phyloP scores from a whole-genome alignment of 2,888 invertebrate genomes.

The Chironomus riparius region DNA sequence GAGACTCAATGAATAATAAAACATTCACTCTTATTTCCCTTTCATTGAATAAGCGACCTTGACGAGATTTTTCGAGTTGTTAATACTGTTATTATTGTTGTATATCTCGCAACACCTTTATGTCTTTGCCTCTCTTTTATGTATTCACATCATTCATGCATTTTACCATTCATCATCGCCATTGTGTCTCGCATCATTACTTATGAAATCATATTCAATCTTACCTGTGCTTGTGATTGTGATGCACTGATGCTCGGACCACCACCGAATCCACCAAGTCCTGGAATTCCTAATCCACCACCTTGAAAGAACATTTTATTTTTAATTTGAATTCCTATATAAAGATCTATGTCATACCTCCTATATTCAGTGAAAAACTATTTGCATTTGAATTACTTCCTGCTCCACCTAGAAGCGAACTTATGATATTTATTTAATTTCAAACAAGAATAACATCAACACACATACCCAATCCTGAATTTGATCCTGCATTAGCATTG shows the following conservation, averaged over 20 bases:
- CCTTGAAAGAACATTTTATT: not conserved
- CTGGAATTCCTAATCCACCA: not conserved
- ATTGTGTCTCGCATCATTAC: too few relatives aligned
- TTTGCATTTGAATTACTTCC: conserved; percentile 13
- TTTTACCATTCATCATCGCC: too few relatives aligned
- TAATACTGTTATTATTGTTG: too few relatives aligned
- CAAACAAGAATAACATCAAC: not conserved
- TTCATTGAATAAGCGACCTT: not conserved
- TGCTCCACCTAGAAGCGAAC: not conserved
- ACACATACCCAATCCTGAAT: conserved; percentile 8
- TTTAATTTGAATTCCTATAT: not conserved
- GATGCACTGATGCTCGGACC: not conserved
- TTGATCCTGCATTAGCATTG: conserved; percentile 13
- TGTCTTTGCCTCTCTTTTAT: not conserved
- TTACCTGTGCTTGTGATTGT: conserved; percentile 25
- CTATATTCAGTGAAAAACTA: conserved; percentile 8
- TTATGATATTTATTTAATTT: not conserved
- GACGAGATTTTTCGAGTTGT: not conserved
- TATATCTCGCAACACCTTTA: not conserved
- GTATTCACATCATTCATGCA: not conserved
- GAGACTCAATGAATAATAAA: not conserved
- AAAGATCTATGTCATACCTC: not conserved
- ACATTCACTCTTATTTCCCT: not conserved
- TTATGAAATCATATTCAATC: not conserved
- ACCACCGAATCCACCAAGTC: not conserved